Base-by-base conservation (phyloP, 1,140 invertebrate genomes). In the Anadara kagoshimensis region DNA sequence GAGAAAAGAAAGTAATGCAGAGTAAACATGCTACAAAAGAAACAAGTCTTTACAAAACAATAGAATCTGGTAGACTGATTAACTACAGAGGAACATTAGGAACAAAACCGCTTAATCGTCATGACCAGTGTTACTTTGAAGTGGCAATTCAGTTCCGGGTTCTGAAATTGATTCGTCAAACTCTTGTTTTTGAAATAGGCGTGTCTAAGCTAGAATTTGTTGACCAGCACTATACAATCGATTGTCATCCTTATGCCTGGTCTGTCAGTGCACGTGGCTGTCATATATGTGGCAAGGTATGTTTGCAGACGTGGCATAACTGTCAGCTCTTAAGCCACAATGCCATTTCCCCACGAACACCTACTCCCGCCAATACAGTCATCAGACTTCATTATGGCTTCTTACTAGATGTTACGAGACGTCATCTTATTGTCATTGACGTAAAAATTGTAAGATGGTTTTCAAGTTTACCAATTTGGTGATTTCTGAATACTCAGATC, bases 381-480 rank as follows among this genome's bases (percentile, higher is more conserved):
- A 62, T 76, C 18, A 62, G 78, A 22, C 67, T 76, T 18, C 75
- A 74, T 53, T 79, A 76, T 49, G 78, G 78, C 4, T 79, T 79
- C 53, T 58, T 79, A 16, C 57, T 79, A 20, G 78, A 79, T 62
- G 64, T 67, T 5, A 51, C 67, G 20, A 72, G 63, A 10, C 56
- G 71, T 14, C 78, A 79, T 41, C 76, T 73, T 73, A 73, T 79
- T 4, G 22, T 79, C 8, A 53, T 66, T 2, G 78, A 79, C 45
- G 67, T 73, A 18, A 79, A 62, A 74, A 69, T 24, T 76, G 74
- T 49, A 79, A 74, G 45, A 51, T 79, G 7, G 24, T 79, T 36
- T 79, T 79, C 68, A 70, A 71, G 26, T 79, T 79, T 41, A 79
- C 76, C 47, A 79, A 79, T 56, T 72, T 79, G 5, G 78, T 79